phyloP scores from a whole-genome alignment of 2,797 vertebrate species.

The Sitta carolinensis region DNA sequence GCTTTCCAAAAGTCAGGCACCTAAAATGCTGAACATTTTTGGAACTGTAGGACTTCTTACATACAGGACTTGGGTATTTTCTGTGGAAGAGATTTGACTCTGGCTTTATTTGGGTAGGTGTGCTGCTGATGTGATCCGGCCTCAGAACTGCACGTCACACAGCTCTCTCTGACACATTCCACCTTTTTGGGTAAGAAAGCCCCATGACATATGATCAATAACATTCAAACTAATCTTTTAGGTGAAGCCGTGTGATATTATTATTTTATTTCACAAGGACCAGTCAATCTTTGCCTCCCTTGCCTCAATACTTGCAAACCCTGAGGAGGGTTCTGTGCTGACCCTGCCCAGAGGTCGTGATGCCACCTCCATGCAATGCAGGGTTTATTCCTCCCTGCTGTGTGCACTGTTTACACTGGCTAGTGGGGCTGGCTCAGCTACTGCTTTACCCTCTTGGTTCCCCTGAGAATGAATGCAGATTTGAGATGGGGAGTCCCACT shows the following conservation, averaged over 20 bases:
- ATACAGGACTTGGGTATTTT: neutral
- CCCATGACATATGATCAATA: neutral
- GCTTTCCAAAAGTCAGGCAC: neutral
- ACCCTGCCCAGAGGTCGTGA: fast-evolving
- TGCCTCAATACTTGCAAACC: neutral
- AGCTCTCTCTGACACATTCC: neutral
- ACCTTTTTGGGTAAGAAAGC: neutral
- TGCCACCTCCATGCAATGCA: fast-evolving
- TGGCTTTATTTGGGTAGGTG: neutral
- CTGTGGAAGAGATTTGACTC: neutral
- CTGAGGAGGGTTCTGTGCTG: neutral
- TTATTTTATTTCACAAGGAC: neutral
- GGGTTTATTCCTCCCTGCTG: neutral
- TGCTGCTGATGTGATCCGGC: neutral
- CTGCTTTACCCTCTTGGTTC: neutral
- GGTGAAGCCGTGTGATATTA: neutral
- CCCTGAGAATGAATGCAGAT: neutral
- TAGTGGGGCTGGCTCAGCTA: neutral
- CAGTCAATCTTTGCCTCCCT: neutral
- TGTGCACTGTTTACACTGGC: neutral
- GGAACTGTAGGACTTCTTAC: neutral
- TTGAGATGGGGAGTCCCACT: neutral
- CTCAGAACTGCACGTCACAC: neutral
- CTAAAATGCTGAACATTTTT: neutral
- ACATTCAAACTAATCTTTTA: neutral